Conservation (phyloP, 2,113 vertebrate genomes). For the Bos javanicus region DNA sequence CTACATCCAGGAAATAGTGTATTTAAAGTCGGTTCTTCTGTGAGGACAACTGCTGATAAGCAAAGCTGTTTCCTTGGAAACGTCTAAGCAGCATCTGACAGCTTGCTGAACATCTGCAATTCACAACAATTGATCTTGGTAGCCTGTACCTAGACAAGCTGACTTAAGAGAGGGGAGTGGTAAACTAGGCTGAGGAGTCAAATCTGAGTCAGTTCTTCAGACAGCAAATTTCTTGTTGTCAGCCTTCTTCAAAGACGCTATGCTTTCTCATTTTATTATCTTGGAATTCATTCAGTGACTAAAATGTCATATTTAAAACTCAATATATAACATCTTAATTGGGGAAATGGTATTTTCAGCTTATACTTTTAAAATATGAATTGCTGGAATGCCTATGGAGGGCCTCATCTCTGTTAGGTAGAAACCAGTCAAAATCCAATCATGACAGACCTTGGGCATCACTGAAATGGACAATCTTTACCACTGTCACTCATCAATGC, state of each 20-base stretch:
- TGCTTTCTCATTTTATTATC: conserved; percentile 19
- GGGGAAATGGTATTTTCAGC: background rate
- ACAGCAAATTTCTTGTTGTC: conserved; percentile 17
- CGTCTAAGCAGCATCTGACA: conserved; percentile 52
- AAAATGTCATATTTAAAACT: conserved; percentile 39
- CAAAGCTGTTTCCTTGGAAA: conserved; percentile 72
- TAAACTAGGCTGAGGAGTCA: background rate
- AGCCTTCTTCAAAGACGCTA: background rate
- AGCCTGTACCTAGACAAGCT: conserved; percentile 23
- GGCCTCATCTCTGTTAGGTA: background rate
- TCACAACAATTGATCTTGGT: conserved; percentile 38
- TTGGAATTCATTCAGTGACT: conserved; percentile 27
- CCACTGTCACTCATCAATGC: background rate
- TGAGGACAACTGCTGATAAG: conserved; percentile 51
- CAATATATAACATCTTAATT: background rate
- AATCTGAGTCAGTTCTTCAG: conserved; percentile 32
- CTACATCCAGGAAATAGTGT: conserved; percentile 35
- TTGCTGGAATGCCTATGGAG: background rate
- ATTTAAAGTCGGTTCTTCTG: conserved; percentile 52
- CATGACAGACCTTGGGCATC: background rate
- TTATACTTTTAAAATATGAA: background rate
- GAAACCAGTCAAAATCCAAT: background rate
- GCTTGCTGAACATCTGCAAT: conserved; percentile 51
- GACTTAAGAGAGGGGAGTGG: background rate
- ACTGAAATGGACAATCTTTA: background rate